Conservation (phyloP, 2,888 invertebrate species). For the Trichogramma evanescens region DNA sequence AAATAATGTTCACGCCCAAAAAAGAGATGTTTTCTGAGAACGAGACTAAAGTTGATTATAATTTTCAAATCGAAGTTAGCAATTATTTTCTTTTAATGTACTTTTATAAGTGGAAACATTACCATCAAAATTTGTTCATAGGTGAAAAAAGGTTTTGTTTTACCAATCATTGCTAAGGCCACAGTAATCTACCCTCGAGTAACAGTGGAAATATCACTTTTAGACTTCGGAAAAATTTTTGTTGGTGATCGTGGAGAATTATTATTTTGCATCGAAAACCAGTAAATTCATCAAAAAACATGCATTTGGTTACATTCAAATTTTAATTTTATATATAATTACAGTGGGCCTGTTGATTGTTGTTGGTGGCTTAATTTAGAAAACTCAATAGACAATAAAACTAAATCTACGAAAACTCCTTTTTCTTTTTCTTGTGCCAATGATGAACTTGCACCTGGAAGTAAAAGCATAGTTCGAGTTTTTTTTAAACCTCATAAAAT, state of each 20-base stretch:
- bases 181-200: slow-evolving; percentile 56
- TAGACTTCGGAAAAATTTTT: slow-evolving; percentile 55
- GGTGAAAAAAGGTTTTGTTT: slow-evolving; percentile 55
- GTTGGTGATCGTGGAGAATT: slow-evolving; percentile 55
- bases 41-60: slow-evolving; percentile 6
- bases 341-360: slow-evolving; percentile 54
- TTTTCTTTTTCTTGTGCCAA: slow-evolving; percentile 36
- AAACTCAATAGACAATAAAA: slow-evolving; percentile 22
- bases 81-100: too few relatives aligned
- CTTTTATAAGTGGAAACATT: too few relatives aligned
- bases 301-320: background rate
- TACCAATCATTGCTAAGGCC: slow-evolving; percentile 54
- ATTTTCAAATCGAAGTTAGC: slow-evolving; percentile 10
- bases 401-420: slow-evolving; percentile 23
- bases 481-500: slow-evolving; percentile 54
- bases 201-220: slow-evolving; percentile 42
- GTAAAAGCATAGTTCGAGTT: slow-evolving; percentile 51
- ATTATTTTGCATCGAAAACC: slow-evolving; percentile 53
- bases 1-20: slow-evolving; percentile 52
- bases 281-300: slow-evolving; percentile 40
- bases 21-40: slow-evolving; percentile 28
- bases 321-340: background rate
- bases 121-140: slow-evolving; percentile 26
- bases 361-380: slow-evolving; percentile 49
- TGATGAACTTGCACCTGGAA: slow-evolving; percentile 49